Percentiles rank a stretch among this genome's conserved stretches.
Evolutionary conservation across 2,888 invertebrate species (phyloP).

Genomic region (Heliconius aoede): DNA sequence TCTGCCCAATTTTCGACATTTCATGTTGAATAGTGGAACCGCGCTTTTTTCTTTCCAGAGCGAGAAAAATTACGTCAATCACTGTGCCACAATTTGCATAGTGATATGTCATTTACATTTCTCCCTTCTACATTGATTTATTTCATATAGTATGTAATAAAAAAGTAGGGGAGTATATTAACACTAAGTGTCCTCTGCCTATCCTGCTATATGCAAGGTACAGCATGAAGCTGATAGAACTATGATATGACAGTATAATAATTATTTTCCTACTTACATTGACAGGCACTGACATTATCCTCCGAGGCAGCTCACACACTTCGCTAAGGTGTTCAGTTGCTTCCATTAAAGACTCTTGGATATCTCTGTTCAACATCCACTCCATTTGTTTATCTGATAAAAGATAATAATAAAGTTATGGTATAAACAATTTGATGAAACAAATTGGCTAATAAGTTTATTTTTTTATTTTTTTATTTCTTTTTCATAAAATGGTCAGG

Average conservation of each 20-base stretch:
- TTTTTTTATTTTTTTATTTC: too few species aligned
- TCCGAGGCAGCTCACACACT: conserved; percentile 86
- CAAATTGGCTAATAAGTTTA: too few species aligned
- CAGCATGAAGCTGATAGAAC: too few species aligned
- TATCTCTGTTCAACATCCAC: conserved; percentile 88
- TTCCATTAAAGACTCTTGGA: conserved; percentile 88
- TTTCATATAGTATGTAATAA: not conserved
- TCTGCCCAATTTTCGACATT: too few species aligned
- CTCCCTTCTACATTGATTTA: not conserved
- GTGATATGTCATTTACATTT: not conserved
- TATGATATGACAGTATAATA: too few species aligned
- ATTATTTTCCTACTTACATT: conserved; percentile 77
- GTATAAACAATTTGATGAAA: too few species aligned
- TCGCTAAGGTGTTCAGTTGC: conserved; percentile 87
- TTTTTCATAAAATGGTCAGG: too few species aligned
- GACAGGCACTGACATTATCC: conserved; percentile 85
- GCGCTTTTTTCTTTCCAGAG: not conserved
- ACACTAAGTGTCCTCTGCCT: not conserved
- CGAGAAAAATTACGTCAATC: not conserved
- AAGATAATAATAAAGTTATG: conserved; percentile 31
- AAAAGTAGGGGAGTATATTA: not conserved
- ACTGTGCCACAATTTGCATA: too few species aligned
- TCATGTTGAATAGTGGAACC: too few species aligned
- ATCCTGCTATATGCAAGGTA: too few species aligned
- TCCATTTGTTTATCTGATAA: conserved; percentile 94